Percentiles rank a stretch among this genome's conserved stretches.
These are phyloP conservation scores for cattle (Bos taurus) DNA, from an alignment of 2,113 vertebrate genomes.

Conservation along the genomic window DNA sequence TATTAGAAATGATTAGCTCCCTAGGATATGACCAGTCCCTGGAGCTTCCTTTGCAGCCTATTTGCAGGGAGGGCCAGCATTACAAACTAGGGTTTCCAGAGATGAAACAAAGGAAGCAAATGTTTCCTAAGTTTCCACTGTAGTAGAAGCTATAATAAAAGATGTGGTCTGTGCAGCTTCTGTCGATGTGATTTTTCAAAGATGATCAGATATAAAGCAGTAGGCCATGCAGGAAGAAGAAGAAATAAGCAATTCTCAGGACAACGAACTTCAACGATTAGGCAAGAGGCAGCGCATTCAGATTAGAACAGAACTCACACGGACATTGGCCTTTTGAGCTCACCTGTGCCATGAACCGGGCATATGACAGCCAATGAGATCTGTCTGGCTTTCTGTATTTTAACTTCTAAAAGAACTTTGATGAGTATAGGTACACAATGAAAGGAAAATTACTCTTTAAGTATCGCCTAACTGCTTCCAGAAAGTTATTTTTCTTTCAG, in stretches of 20 bases:
- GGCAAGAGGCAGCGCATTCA: accelerated
- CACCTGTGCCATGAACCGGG: background rate
- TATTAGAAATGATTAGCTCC: background rate
- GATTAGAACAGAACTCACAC: accelerated
- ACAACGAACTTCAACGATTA: background rate
- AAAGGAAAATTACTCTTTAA: background rate
- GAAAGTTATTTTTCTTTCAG: background rate
- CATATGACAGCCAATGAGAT: background rate
- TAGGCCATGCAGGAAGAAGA: accelerated
- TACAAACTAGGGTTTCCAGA: background rate
- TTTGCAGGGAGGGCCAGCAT: accelerated
- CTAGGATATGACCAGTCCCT: accelerated
- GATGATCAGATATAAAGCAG: background rate
- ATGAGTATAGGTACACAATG: background rate
- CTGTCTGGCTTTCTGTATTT: background rate
- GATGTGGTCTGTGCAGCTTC: background rate
- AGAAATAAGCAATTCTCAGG: background rate
- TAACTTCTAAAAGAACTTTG: background rate
- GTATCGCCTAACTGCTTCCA: background rate
- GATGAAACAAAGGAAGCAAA: accelerated
- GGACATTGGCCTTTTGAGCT: background rate
- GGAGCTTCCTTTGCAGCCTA: background rate
- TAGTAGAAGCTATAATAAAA: accelerated
- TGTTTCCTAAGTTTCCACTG: background rate
- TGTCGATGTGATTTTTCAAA: background rate